Evolutionary conservation across 2,113 vertebrate species (phyloP).

Genomic region (Callithrix jacchus): DNA sequence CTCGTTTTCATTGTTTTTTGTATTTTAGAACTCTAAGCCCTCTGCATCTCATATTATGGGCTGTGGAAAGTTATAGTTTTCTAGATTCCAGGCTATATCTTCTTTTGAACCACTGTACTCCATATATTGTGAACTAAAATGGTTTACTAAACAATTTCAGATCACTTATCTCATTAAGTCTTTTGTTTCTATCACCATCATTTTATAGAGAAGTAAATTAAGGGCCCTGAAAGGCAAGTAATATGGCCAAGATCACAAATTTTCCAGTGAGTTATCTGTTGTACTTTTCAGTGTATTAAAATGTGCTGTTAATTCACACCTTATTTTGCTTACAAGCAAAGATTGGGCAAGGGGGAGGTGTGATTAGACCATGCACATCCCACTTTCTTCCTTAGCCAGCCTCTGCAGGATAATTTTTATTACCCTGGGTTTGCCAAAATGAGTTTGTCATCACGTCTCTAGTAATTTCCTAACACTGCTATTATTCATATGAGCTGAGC

Average conservation of each 20-base stretch:
- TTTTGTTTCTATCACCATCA: background rate
- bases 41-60: background rate
- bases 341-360: background rate
- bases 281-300: background rate
- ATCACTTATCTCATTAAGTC: background rate
- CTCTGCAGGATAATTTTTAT: background rate
- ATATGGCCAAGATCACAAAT: background rate
- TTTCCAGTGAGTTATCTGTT: background rate
- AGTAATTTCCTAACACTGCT: background rate
- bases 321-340: background rate
- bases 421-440: background rate
- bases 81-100: background rate
- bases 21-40: background rate
- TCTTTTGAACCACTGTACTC: background rate
- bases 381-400: background rate
- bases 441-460: background rate
- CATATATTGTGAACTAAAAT: background rate
- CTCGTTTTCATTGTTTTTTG: background rate
- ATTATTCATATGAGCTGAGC: background rate
- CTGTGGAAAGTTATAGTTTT: background rate
- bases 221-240: background rate
- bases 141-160: background rate
- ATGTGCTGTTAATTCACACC: background rate
- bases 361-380: background rate
- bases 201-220: slow-evolving; percentile 11